Evolutionary conservation across 64 coral and sea anemone genomes (phyloP), one percentile per base, ranked within the genome.

Genomic region (Porites australiensis): DNA sequence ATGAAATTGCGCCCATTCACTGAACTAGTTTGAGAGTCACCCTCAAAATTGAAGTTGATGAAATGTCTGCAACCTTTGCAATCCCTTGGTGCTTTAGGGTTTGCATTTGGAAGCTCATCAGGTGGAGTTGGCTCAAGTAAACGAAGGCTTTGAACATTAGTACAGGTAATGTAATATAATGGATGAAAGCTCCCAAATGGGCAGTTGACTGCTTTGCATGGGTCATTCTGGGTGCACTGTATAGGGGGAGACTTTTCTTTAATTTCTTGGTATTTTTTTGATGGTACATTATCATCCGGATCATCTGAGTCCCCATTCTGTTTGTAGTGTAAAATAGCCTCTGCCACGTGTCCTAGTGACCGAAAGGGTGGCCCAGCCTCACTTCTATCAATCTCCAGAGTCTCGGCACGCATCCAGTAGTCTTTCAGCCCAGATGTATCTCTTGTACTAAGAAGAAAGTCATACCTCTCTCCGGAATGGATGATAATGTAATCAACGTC

Each of bases 181-280:
- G 72, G 0, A 51, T 59, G 70, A 19, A 75, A 93, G 4, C 23
- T 16, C 46, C 87, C 0, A 58, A 93, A 93, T 27, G 91, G 91
- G 88, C 90, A 96, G 86, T 96, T 96, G 44, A 93, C 63, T 59
- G 88, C 90, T 67, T 20, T 92, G 78, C 94, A 96, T 64, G 77
- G 76, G 0, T 2, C 12, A 0, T 82, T 11, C 1, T 3, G 0
- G 2, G 63, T 82, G 63, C 78, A 79, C 6, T 81, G 8, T 69
- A 14, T 43, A 19, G 52, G 49, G 69, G 52, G 54, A 87, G 50
- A 86, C 0, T 44, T 55, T 18, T 63, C 12, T 72, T 86, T 58
- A 52, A 82, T 76, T 16, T 21, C 54, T 86, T 86, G 4, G 8
- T 77, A 84, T 63, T 53, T 22, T 63, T 11, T 15, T 22, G 75